Evolutionary conservation across 2,113 vertebrate genomes (phyloP).

Genomic region (Oryzias javanicus): DNA sequence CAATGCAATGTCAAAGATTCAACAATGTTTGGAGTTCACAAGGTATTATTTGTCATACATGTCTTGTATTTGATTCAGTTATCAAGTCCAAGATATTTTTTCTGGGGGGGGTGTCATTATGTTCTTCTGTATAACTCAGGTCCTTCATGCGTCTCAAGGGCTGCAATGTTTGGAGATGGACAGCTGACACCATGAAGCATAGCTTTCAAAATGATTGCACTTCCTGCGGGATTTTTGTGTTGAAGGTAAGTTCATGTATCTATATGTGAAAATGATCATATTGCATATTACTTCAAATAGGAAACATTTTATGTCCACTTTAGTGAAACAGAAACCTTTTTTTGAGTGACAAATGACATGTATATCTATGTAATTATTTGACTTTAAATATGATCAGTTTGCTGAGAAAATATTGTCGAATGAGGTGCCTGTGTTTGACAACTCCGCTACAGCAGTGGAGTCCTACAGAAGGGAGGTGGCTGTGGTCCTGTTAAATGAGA

Average conservation of each 20-base stretch:
- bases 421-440: too few species aligned
- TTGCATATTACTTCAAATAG: background rate
- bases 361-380: background rate
- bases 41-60: too few species aligned
- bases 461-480: too few species aligned
- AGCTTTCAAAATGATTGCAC: background rate
- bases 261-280: background rate
- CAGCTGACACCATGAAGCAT: background rate
- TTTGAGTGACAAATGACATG: background rate
- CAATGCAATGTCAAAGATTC: too few species aligned
- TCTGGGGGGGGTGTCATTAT: too few species aligned
- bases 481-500: too few species aligned
- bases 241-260: background rate
- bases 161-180: background rate
- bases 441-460: background rate
- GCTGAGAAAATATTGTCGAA: background rate
- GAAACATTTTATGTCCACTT: too few species aligned
- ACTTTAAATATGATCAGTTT: background rate
- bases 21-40: too few species aligned
- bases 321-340: background rate
- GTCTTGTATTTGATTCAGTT: too few species aligned
- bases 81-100: too few species aligned
- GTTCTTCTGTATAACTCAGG: background rate
- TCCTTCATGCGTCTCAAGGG: background rate
- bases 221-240: background rate